Evolutionary conservation across 2,113 vertebrate species (phyloP).

Genomic region (Promerops cafer): DNA sequence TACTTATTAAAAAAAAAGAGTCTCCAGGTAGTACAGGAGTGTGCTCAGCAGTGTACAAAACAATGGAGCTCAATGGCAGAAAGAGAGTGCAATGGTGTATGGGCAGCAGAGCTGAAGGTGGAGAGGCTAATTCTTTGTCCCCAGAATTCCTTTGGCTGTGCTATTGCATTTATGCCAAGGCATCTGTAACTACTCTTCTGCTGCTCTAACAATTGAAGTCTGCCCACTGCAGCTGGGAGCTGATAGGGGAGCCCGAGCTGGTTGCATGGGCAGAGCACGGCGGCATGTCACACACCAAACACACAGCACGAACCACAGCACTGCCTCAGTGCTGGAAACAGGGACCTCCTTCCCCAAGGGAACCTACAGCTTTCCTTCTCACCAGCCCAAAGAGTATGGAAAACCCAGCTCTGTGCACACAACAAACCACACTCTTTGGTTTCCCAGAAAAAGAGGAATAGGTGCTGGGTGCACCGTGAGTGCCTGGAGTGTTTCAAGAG

Average conservation of each 20-base stretch:
- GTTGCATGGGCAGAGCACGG: neutral
- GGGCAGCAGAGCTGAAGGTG: neutral
- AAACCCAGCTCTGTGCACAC: neutral
- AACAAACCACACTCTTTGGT: neutral
- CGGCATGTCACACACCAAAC: neutral
- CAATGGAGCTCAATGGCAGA: neutral
- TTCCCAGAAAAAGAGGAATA: neutral
- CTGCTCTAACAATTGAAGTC: neutral
- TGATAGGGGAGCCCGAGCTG: fast-evolving
- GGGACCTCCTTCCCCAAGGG: neutral
- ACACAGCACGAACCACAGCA: neutral
- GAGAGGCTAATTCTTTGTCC: neutral
- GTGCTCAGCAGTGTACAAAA: neutral
- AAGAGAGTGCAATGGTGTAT: neutral
- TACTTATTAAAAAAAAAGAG: neutral
- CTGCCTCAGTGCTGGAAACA: neutral
- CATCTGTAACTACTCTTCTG: neutral
- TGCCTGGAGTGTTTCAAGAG: neutral
- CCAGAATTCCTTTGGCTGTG: neutral
- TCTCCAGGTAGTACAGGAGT: neutral
- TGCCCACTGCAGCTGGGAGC: neutral
- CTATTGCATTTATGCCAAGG: neutral
- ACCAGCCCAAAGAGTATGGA: neutral
- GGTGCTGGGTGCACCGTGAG: fast-evolving
- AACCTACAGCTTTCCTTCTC: neutral